These are phyloP conservation scores for Pelusios castaneus DNA, from an alignment of 2,113 vertebrate species.

Conservation along the genomic window DNA sequence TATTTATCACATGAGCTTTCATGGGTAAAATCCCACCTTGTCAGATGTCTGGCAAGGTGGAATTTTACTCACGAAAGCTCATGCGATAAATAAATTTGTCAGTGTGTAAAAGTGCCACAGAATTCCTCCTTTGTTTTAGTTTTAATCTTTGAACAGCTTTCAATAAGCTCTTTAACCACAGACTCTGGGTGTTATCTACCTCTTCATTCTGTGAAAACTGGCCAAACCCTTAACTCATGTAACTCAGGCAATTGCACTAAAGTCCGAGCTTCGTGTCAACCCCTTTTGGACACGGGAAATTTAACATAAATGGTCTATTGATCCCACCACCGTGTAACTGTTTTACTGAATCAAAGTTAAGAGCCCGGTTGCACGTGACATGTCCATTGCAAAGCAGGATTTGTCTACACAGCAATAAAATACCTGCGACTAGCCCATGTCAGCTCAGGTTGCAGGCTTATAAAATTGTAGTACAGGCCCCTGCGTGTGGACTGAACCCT, in stretches of 20 bases:
- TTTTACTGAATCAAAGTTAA: background rate
- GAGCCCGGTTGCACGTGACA: background rate
- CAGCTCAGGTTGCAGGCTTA: background rate
- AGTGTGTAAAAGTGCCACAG: too few species aligned
- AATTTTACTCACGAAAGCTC: too few species aligned
- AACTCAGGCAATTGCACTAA: background rate
- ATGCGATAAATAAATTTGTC: too few species aligned
- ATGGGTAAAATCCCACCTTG: too few species aligned
- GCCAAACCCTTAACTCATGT: background rate
- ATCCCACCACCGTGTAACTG: background rate
- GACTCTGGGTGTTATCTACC: background rate
- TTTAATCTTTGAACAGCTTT: background rate
- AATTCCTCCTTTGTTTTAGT: too few species aligned
- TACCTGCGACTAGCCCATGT: background rate
- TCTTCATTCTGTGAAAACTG: background rate
- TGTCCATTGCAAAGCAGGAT: too few species aligned
- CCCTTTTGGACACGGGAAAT: background rate
- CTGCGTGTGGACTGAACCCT: too few species aligned
- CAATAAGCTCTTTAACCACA: background rate
- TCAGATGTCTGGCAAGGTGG: too few species aligned
- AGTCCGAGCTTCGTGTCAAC: background rate
- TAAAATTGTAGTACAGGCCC: background rate
- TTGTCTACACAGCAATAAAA: background rate
- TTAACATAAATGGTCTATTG: background rate
- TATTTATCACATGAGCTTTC: too few species aligned